Percentiles rank a stretch among this genome's conserved stretches.
These are phyloP conservation scores for Bolinopsis microptera DNA, from an alignment of 37 sponge, comb jelly and placozoan genomes.

Conservation along the genomic window DNA sequence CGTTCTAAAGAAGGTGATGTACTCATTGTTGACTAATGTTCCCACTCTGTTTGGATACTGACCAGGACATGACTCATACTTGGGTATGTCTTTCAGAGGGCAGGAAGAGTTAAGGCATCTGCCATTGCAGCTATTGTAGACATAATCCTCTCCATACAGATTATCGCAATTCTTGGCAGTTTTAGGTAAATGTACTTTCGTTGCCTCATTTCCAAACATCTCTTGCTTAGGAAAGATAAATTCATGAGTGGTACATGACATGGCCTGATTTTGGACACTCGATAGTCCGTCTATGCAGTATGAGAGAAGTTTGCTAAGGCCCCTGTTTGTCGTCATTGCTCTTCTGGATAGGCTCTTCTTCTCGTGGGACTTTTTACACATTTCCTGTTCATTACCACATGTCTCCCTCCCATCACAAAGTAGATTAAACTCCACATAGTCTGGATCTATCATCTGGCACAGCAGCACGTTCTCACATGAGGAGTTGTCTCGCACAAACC, in stretches of 20 bases:
- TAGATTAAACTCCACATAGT: not conserved
- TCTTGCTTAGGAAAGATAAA: not conserved
- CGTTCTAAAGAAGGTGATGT: not conserved
- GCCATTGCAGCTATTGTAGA: not conserved
- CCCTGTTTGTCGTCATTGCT: not conserved
- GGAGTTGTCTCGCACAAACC: not conserved
- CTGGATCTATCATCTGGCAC: not conserved
- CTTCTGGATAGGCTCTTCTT: not conserved
- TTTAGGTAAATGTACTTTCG: not conserved
- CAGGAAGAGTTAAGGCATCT: not conserved
- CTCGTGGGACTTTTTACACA: not conserved
- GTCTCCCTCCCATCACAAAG: not conserved
- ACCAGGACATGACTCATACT: not conserved
- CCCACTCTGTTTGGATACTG: not conserved
- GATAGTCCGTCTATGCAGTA: not conserved
- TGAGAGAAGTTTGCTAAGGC: not conserved
- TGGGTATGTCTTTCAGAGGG: not conserved
- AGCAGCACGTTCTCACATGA: not conserved
- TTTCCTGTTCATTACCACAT: not conserved
- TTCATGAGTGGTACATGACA: not conserved
- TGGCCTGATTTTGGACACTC: not conserved
- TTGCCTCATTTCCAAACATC: not conserved
- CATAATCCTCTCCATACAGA: not conserved
- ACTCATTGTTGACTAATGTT: not conserved
- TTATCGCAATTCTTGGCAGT: not conserved